phyloP scores from a whole-genome alignment of 1,140 invertebrate species.

The Epicauta chinensis region DNA sequence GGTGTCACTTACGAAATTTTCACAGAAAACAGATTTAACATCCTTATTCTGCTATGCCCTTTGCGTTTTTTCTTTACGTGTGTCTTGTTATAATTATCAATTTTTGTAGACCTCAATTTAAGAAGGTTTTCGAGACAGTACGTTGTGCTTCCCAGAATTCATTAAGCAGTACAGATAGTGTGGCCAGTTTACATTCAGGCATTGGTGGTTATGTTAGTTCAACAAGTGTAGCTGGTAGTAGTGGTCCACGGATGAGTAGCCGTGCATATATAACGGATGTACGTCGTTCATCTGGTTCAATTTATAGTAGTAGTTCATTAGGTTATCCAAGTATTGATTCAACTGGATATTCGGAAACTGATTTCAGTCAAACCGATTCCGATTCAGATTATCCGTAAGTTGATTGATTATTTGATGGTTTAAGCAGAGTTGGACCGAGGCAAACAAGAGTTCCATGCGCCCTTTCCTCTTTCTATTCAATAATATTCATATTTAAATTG shows the following conservation, averaged over 20 bases:
- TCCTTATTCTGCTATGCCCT: background rate
- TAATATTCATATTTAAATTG: too few relatives aligned
- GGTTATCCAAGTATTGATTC: slow-evolving; percentile 51
- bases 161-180: slow-evolving; percentile 38
- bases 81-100: slow-evolving; percentile 1
- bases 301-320: slow-evolving; percentile 43
- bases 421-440: too few relatives aligned
- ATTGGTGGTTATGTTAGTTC: slow-evolving; percentile 45
- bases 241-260: slow-evolving; percentile 48
- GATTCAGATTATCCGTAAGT: slow-evolving; percentile 65
- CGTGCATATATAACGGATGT: slow-evolving; percentile 32
- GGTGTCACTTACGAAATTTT: too few relatives aligned
- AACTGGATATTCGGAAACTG: slow-evolving; percentile 45
- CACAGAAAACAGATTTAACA: too few relatives aligned
- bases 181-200: slow-evolving; percentile 36
- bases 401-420: background rate
- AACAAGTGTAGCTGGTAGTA: slow-evolving; percentile 42
- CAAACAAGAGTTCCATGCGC: too few relatives aligned
- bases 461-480: background rate
- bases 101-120: slow-evolving; percentile 59
- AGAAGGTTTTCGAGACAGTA: slow-evolving; percentile 79
- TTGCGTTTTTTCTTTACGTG: too few relatives aligned
- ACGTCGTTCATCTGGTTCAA: slow-evolving; percentile 37
- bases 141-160: slow-evolving; percentile 65
- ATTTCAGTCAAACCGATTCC: slow-evolving; percentile 51